Conservation (phyloP, 2,797 vertebrate genomes). For the Betta splendens region DNA sequence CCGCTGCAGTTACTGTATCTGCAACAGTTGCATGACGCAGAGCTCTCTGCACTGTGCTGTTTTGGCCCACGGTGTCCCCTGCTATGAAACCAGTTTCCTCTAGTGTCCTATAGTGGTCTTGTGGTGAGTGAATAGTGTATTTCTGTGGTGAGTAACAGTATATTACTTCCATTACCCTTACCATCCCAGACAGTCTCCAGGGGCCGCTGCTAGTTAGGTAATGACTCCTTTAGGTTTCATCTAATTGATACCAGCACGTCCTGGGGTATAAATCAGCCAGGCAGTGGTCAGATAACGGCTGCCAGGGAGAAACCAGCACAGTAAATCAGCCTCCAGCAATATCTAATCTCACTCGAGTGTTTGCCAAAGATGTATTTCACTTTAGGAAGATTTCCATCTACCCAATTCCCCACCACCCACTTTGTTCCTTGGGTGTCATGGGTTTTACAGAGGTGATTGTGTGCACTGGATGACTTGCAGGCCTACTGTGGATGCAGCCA, state of each 20-base stretch:
- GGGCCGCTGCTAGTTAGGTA: slow-evolving; percentile 71
- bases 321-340: slow-evolving; percentile 76
- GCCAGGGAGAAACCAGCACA: slow-evolving; percentile 76
- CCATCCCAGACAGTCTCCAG: slow-evolving; percentile 70
- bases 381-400: slow-evolving; percentile 64
- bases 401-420: slow-evolving; percentile 57
- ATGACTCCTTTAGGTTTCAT: slow-evolving; percentile 77
- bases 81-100: slow-evolving; percentile 70
- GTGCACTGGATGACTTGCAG: slow-evolving; percentile 3
- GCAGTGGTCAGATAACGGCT: slow-evolving; percentile 77
- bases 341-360: slow-evolving; percentile 70
- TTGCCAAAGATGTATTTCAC: slow-evolving; percentile 75
- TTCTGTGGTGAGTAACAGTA: slow-evolving; percentile 77
- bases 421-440: slow-evolving; percentile 43
- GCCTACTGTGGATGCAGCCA: slow-evolving; percentile 10
- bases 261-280: slow-evolving; percentile 71
- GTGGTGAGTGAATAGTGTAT: slow-evolving; percentile 72
- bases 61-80: slow-evolving; percentile 57
- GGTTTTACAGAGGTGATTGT: slow-evolving; percentile 13
- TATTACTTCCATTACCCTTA: slow-evolving; percentile 76
- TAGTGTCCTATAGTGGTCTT: slow-evolving; percentile 72
- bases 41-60: slow-evolving; percentile 52
- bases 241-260: slow-evolving; percentile 77
- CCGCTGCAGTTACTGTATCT: slow-evolving; percentile 44
- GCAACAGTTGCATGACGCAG: slow-evolving; percentile 55